Percentiles rank a stretch among this genome's conserved stretches.
phyloP scores from a whole-genome alignment of 2,113 vertebrate species.

The Paratilapia polleni region DNA sequence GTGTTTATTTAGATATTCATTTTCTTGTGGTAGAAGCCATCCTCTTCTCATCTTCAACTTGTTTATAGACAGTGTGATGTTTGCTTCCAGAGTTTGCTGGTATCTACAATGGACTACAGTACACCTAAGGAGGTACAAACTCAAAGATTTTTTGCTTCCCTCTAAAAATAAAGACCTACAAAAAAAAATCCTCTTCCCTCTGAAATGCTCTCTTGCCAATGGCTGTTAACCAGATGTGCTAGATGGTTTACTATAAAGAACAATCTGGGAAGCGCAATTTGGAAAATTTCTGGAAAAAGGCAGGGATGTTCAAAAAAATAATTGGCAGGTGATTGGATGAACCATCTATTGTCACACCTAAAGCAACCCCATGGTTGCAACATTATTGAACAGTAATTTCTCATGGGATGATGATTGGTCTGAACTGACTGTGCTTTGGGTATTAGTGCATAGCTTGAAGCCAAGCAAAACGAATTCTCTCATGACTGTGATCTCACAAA shows the following conservation, averaged over 20 bases:
- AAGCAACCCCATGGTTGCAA: background rate
- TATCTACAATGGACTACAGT: no score
- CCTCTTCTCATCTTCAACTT: no score
- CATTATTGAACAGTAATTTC: background rate
- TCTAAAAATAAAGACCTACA: no score
- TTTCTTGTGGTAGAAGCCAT: no score
- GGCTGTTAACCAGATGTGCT: background rate
- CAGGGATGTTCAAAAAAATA: background rate
- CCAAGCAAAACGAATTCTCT: background rate
- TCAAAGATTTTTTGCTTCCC: no score
- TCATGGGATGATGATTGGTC: accelerated
- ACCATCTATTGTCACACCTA: background rate
- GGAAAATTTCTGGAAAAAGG: background rate
- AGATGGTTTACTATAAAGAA: background rate
- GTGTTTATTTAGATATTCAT: background rate
- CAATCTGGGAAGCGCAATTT: background rate
- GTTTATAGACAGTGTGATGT: no score
- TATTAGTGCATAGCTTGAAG: background rate
- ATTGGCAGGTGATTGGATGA: background rate
- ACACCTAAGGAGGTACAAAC: no score
- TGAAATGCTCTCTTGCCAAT: background rate
- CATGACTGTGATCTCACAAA: background rate
- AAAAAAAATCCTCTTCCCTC: background rate
- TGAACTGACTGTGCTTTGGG: background rate
- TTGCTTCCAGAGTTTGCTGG: no score